Base-by-base conservation (phyloP, 2,113 vertebrate species). In the Anolis sagrei region DNA sequence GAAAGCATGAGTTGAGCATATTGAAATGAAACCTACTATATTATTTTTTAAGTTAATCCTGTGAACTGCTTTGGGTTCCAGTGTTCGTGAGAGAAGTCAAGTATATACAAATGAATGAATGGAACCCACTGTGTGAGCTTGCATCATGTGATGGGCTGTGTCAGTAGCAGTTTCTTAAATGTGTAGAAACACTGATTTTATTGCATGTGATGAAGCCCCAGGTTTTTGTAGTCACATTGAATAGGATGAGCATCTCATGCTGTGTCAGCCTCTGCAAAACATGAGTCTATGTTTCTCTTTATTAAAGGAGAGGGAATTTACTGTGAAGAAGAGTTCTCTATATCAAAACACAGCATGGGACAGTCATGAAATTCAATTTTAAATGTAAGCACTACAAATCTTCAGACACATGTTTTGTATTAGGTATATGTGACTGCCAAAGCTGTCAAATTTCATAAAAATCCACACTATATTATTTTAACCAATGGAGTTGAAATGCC, bases 371-470 rank as follows among this genome's bases (percentile, higher is more conserved):
- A 27, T 32, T 76, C 81, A 68, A n/a, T 72, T 86, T 1, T 36
- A 13, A 5, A 0, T 76, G 76, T 89, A 85, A 85, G n/a, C 75
- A 11, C 76, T 86, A 36, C 19, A 74, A 79, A 85, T 87, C 72
- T 83, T 29, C 11, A 87, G 61, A 54, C 84, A 89, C 54, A 74
- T 88, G 86, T 18, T 89, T 86, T 91, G 3, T 83, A 62, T 83
- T 92, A 86, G 14, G n/a, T 58, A 78, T 54, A 6, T n/a, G 73
- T 74, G 64, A 86, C 84, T 74, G 44, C 32, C 66, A 48, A 68
- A 54, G n/a, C 49, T 89, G 84, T 64, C 76, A 87, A 87, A 44
- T 89, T 91, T 82, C 64, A 83, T 87, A 89, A 83, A 89, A 89
- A 4, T 70, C 34, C 66, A 48, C 44, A 58, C 77, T 76, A 58